Percentiles rank a stretch among this genome's conserved stretches.
Evolutionary conservation across 2,113 vertebrate species (phyloP).

Genomic region (Rhipidura dahli): DNA sequence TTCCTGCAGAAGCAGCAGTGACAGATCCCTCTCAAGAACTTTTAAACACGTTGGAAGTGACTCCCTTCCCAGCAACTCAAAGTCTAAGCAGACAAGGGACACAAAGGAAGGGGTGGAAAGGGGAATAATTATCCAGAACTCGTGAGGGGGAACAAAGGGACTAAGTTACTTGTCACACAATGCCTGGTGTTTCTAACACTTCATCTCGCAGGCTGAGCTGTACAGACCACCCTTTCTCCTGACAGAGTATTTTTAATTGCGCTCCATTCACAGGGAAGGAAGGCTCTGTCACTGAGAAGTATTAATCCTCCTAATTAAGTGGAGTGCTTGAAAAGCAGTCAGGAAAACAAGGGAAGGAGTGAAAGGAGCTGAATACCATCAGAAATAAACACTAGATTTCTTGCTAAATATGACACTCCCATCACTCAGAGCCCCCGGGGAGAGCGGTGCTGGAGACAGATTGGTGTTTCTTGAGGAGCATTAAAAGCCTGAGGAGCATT

Average conservation of each 20-base stretch:
- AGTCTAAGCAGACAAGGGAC: not conserved
- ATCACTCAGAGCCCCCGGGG: not conserved
- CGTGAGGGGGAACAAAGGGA: not conserved
- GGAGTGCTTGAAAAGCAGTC: not conserved
- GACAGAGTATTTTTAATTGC: not conserved
- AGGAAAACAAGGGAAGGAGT: not conserved
- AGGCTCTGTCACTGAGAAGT: not conserved
- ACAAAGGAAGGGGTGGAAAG: not conserved
- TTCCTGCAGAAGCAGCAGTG: not conserved
- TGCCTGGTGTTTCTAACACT: not conserved
- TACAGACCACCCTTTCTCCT: not conserved
- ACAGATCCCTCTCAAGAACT: not conserved
- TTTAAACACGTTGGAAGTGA: not conserved
- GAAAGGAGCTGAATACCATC: slow-evolving; percentile 7
- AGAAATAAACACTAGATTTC: not conserved
- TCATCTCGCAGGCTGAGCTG: not conserved
- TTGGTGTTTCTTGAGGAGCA: not conserved
- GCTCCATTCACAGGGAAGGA: not conserved
- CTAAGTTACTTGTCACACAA: not conserved
- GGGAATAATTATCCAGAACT: not conserved
- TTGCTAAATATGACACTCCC: slow-evolving; percentile 15
- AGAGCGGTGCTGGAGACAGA: not conserved
- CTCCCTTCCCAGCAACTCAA: not conserved
- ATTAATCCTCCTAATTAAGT: slow-evolving; percentile 50
- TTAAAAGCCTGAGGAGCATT: not conserved